These are phyloP conservation scores for Aegotheles bennettii DNA, from an alignment of 2,113 vertebrate genomes.

Conservation along the genomic window DNA sequence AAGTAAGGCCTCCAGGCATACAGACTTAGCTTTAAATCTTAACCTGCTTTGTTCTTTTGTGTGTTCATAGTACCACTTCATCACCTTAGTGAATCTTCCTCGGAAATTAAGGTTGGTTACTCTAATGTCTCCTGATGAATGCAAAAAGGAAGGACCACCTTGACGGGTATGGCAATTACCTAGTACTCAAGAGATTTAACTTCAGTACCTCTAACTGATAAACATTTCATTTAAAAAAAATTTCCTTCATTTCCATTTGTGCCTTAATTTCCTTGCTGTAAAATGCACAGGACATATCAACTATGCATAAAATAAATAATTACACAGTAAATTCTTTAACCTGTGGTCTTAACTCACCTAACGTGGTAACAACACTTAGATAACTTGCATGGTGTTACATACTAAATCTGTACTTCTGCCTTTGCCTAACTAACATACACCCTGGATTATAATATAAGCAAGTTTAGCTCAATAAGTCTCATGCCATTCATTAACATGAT, in stretches of 20 bases:
- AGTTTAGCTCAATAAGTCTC: not conserved
- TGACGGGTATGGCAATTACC: not conserved
- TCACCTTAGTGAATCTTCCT: not conserved
- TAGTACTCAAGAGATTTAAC: not conserved
- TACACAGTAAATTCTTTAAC: not conserved
- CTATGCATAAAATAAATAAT: not conserved
- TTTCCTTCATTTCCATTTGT: not conserved
- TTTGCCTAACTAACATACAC: not conserved
- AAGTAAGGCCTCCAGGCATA: not conserved
- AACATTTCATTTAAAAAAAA: not conserved
- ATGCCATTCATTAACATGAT: not conserved
- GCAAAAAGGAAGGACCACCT: not conserved
- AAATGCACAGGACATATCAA: not conserved
- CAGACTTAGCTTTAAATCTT: not conserved
- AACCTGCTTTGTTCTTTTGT: not conserved
- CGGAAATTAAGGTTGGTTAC: not conserved
- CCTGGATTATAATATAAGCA: not conserved
- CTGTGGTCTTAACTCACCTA: not conserved
- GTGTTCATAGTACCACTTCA: not conserved
- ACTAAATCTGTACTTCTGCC: not conserved
- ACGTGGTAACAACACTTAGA: not conserved
- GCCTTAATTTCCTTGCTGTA: not conserved
- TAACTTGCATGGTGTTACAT: not conserved
- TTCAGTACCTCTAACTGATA: not conserved
- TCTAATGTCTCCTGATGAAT: not conserved